Base-by-base conservation (phyloP, 2,797 vertebrate species). In the Vultur gryphus region DNA sequence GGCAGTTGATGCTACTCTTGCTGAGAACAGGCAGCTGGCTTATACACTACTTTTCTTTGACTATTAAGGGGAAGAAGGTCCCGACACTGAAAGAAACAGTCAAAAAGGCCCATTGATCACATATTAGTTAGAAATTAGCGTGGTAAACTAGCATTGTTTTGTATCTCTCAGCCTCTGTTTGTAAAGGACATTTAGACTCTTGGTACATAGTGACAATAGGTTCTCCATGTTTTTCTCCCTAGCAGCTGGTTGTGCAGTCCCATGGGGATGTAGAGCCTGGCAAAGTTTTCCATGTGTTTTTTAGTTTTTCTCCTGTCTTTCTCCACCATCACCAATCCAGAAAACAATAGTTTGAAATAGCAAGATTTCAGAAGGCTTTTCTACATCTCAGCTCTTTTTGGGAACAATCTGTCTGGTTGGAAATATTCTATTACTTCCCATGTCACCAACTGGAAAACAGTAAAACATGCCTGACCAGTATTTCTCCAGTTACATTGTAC, bases 1-100 rank as follows among this genome's bases (percentile, higher is more conserved):
- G 31, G 4, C 1, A 2, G 35, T 4, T 64, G 66, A 65, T 71
- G 69, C 39, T 41, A 2, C 52, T 39, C 43, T 28, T 3, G 0
- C 83, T 55, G 73, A 76, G 39, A 86, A 13, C 11, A 69, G 46
- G 33, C 39, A 80, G 51, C 35, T 71, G 43, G 35, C 35, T 84
- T 28, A 20, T 2, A 14, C 5, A 7, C 35, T 24, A 5, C 23
- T 29, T 57, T 48, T 16, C 46, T 70, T 79, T 25, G 24, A 49
- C 20, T 76, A 2, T 26, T 48, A 55, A 44, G 57, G 9, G 7
- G 16, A 77, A 91, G 64, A 77, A 58, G 39, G 33, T 64, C 41
- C 13, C 1, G 3, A 26, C 4, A 16, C 21, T 9, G 12, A 87
- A 73, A n/a, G 43, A 84, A 70, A 67, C 6, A 84, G 46, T 61